These are phyloP conservation scores for Gisinianus flammeolus DNA, from an alignment of 2,888 invertebrate genomes.

Conservation along the genomic window DNA sequence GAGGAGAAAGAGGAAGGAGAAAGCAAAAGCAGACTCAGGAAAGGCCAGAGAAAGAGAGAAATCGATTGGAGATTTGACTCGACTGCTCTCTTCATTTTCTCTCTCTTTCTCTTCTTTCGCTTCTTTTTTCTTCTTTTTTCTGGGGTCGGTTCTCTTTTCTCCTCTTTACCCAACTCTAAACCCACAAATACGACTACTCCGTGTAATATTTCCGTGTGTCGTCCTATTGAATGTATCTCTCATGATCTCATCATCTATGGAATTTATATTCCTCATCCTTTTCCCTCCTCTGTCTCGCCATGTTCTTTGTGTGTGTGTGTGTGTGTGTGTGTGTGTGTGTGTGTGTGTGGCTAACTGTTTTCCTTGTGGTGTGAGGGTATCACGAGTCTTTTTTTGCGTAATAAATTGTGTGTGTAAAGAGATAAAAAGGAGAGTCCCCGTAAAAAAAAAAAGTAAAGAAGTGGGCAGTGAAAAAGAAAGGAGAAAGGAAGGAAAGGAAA, in stretches of 20 bases:
- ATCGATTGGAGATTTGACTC: constrained; percentile 40
- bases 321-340: not conserved
- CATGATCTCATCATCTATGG: too few relatives aligned
- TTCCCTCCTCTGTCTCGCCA: too few relatives aligned
- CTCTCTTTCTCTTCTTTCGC: not conserved
- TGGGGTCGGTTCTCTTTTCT: not conserved
- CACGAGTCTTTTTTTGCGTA: not conserved
- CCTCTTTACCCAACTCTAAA: not conserved
- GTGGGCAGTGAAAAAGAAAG: too few relatives aligned
- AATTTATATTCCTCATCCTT: too few relatives aligned
- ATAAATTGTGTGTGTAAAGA: not conserved
- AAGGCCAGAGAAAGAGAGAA: constrained; percentile 30
- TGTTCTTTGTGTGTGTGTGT: not conserved
- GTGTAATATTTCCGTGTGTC: not conserved
- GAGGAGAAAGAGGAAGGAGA: not conserved
- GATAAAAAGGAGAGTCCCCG: too few relatives aligned
- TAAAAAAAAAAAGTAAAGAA: too few relatives aligned
- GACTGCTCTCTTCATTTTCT: not conserved
- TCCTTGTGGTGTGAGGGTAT: not conserved
- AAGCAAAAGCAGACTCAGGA: constrained; percentile 12
- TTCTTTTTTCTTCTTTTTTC: not conserved
- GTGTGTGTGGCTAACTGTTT: not conserved
- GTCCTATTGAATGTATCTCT: too few relatives aligned
- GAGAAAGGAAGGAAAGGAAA: not conserved
- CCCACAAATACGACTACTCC: not conserved